Evolutionary conservation across 2,797 vertebrate species (phyloP).

Genomic region (Sternarchorhynchus goeldii): DNA sequence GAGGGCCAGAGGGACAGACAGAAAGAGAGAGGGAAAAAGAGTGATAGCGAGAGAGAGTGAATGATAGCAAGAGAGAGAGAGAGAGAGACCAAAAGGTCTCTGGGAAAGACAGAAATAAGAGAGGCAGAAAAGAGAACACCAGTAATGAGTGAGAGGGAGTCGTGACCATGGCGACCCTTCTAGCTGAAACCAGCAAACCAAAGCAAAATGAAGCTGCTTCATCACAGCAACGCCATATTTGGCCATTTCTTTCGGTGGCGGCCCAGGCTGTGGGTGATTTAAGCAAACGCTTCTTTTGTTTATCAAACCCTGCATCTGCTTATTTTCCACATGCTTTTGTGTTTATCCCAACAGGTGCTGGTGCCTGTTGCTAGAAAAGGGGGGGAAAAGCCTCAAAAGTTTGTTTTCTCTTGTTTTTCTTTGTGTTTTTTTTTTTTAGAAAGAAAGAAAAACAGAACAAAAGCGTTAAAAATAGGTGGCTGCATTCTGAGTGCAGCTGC

Average conservation of each 20-base stretch:
- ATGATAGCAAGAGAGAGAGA: background rate
- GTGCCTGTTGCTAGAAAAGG: conserved; percentile 31
- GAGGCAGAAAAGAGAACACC: background rate
- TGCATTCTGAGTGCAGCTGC: conserved; percentile 66
- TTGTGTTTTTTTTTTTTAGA: conserved; percentile 7
- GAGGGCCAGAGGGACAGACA: conserved; percentile 5
- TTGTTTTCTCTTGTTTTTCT: background rate
- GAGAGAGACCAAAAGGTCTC: conserved; percentile 17
- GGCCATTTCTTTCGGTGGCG: conserved; percentile 39
- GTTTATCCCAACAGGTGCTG: conserved; percentile 71
- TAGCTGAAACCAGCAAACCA: conserved; percentile 27
- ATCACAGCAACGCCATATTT: conserved; percentile 51
- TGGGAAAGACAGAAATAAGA: conserved; percentile 1
- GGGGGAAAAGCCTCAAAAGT: background rate
- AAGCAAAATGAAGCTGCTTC: conserved; percentile 21
- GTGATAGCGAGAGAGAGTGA: background rate
- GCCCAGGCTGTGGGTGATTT: conserved; percentile 39
- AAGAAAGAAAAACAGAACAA: conserved; percentile 35
- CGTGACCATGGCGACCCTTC: conserved; percentile 30
- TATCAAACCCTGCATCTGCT: conserved; percentile 50
- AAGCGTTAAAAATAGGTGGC: conserved; percentile 42
- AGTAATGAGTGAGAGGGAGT: conserved; percentile 9
- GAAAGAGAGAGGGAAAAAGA: background rate
- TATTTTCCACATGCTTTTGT: conserved; percentile 47
- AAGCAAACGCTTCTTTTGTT: conserved; percentile 52